phyloP scores from a whole-genome alignment of 2,888 invertebrate genomes.

The Oeneis ivallda region DNA sequence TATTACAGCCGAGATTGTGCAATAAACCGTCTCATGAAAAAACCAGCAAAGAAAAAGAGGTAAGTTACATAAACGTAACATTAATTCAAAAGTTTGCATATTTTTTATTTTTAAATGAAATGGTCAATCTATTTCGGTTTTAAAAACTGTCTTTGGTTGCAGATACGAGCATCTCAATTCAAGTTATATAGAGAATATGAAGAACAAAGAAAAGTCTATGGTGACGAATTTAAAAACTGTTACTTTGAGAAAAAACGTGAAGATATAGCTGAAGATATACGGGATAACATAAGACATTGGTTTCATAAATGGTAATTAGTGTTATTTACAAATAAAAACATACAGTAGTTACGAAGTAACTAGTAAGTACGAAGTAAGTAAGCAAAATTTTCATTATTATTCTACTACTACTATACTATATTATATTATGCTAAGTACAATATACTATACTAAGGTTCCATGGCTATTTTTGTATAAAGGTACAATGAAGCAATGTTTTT shows the following conservation, averaged over 20 bases:
- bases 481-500: constrained; percentile 56
- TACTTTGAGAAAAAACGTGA: constrained; percentile 46
- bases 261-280: constrained; percentile 53
- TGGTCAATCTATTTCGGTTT: neutral
- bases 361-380: no score
- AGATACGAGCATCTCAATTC: neutral
- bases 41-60: constrained; percentile 45
- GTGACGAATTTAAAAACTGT: constrained; percentile 46
- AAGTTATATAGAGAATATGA: constrained; percentile 40
- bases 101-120: neutral
- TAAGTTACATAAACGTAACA: constrained; percentile 37
- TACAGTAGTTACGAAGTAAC: neutral
- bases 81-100: neutral
- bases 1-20: constrained; percentile 51
- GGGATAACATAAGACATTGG: constrained; percentile 61
- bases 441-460: no score
- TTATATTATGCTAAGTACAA: no score
- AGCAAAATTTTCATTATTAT: no score
- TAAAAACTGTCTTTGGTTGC: neutral
- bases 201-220: constrained; percentile 46
- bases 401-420: no score
- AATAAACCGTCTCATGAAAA: constrained; percentile 35
- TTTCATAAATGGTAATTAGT: constrained; percentile 58
- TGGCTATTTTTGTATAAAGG: constrained; percentile 46
- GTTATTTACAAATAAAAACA: neutral